Evolutionary conservation across 2,888 invertebrate genomes (phyloP), one percentile per base, ranked within the genome.

Genomic region (Aphrophora alni): DNA sequence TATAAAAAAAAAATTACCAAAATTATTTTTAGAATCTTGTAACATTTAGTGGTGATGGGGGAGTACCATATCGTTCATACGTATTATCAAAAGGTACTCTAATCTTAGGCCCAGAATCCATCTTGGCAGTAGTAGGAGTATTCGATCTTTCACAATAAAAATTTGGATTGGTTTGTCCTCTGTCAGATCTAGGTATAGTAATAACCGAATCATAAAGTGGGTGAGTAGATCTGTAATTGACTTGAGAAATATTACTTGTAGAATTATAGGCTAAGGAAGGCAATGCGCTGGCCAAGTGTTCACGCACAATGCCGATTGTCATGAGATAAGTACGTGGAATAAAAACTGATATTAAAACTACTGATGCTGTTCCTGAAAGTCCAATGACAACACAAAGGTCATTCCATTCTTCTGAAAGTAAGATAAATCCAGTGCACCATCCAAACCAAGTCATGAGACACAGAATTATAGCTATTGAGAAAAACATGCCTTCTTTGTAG

Each of bases 261-360:
- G 84, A 82, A 21, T 82, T 80, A 70, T 85, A 84, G 12, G 84
- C 84, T 27, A 86, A 75, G 17, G 86, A 83, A 0, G 87, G 87
- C 74, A 88, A 82, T 14, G 87, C 86, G 77, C 86, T 86, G 17
- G 87, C 86, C n/a, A 87, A 84, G 84, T 92, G 91, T 70, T 92
- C 92, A 25, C 92, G 89, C 26, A 92, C 91, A 27, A 92, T 90
- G 28, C 92, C 91, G 1, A 91, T 90, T 4, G 92, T 91, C 89
- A 94, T 93, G 80, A 93, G 89, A 85, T 93, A 94, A 0, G 93
- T 92, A 76, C 93, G 89, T 0, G 94, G 93, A 85, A 93, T 91
- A 83, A 94, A 91, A n/a, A 94, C 89, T 0, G 91, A 90, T 8
- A 92, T 89, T 28, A 94, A 87, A 68, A 93, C 89, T 0, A 91